A percentile compares a stretch with the other conserved stretches of the same genome.
Conservation (phyloP, 2,113 vertebrate genomes). For the Notothenia coriiceps region DNA sequence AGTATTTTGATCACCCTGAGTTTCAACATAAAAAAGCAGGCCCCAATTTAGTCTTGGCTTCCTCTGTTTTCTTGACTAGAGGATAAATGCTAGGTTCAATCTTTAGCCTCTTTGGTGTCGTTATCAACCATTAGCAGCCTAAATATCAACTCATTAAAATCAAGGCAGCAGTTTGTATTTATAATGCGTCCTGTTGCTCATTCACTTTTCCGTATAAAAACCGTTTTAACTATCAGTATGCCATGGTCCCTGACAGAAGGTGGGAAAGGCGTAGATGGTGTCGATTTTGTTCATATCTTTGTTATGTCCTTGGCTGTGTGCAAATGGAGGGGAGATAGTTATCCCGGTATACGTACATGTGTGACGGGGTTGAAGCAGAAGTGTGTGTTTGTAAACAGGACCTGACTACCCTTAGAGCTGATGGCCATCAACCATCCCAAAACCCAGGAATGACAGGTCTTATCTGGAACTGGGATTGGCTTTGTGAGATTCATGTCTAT, state of each 20-base stretch:
- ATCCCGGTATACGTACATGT: conserved; percentile 43
- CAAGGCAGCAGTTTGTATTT: not conserved
- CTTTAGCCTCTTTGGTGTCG: conserved; percentile 7
- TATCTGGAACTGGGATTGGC: conserved; percentile 50
- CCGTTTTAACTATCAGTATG: not conserved
- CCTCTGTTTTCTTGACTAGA: conserved; percentile 39
- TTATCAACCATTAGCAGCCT: not conserved
- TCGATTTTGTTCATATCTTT: conserved; percentile 37
- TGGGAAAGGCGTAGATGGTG: conserved; percentile 37
- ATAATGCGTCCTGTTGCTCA: not conserved
- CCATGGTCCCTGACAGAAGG: not conserved
- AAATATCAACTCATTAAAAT: conserved; percentile 6
- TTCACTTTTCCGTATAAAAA: conserved; percentile 1
- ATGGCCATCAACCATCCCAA: conserved; percentile 56
- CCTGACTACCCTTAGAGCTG: conserved; percentile 53
- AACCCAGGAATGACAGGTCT: conserved; percentile 57
- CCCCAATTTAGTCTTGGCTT: conserved; percentile 43
- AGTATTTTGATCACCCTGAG: conserved; percentile 80
- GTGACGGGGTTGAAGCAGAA: conserved; percentile 38
- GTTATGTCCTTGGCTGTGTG: conserved; percentile 41
- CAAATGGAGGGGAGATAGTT: conserved; percentile 42
- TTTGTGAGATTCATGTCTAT: conserved; percentile 12
- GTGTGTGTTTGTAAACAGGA: conserved; percentile 70
- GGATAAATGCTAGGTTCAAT: conserved; percentile 12
- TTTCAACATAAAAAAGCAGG: conserved; percentile 67